A percentile compares a stretch with the other conserved stretches of the same genome.
These are phyloP conservation scores for Athene cunicularia DNA, from an alignment of 2,113 vertebrate genomes.

Conservation along the genomic window DNA sequence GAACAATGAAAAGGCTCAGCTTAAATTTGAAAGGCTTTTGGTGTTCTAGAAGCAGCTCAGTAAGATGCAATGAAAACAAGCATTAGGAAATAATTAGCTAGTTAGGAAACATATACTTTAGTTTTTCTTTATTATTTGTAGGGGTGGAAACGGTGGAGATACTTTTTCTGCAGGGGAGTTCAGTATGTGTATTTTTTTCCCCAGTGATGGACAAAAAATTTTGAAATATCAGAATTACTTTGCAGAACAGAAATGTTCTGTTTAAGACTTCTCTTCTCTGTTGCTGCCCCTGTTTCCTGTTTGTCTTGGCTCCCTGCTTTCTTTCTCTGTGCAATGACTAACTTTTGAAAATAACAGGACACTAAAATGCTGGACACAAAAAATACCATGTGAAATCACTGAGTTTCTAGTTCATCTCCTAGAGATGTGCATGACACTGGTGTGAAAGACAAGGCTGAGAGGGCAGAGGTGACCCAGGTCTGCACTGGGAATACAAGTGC, in stretches of 20 bases:
- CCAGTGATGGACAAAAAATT: not conserved
- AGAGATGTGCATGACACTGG: accelerated
- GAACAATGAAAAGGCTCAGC: not conserved
- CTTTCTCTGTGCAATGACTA: not conserved
- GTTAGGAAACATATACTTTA: not conserved
- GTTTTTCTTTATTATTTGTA: not conserved
- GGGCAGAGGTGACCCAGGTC: not conserved
- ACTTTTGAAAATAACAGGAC: not conserved
- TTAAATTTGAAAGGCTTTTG: not conserved
- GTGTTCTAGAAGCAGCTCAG: not conserved
- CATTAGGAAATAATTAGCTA: not conserved
- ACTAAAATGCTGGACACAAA: not conserved
- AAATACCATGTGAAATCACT: not conserved
- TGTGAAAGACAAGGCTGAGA: not conserved
- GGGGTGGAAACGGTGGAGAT: not conserved
- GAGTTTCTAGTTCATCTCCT: not conserved
- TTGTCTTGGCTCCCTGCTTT: not conserved
- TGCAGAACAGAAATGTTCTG: not conserved
- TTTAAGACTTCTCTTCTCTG: not conserved
- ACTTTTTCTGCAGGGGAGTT: not conserved
- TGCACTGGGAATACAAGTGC: not conserved
- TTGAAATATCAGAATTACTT: not conserved
- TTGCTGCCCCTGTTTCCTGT: not conserved
- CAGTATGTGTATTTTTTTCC: not conserved
- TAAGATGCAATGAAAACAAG: not conserved